Evolutionary conservation across 2,797 vertebrate genomes (phyloP), one percentile per base, ranked within the genome.

Genomic region (Carduelis carduelis): DNA sequence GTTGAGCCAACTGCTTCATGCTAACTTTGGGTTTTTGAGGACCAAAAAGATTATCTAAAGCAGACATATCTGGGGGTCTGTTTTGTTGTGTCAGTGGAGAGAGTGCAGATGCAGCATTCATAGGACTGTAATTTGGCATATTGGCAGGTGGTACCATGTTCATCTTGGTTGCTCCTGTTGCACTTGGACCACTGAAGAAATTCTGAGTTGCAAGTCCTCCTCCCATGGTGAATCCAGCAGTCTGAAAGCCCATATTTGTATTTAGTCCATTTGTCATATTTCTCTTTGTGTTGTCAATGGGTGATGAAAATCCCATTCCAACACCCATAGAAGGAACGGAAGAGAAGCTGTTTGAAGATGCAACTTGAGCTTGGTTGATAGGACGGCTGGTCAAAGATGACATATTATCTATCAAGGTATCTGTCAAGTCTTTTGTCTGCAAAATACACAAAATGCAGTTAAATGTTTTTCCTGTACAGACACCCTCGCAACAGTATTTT

Each of bases 341-440:
- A 68, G 98, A 95, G 95, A 99, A 99, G 92, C 97, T 99, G 97
- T 96, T 97, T 70, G 98, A 95, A 89, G 98, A 84, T 43, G 97
- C 75, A 56, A 98, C 96, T 76, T 99, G 98, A 63, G 98, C 80
- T 88, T 98, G 98, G 83, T 94, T 97, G 95, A 99, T 65, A 17
- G 99, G 98, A 78, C 99, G 92, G 96, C 88, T 98, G 95, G 98
- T 98, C 70, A 99, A 95, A 26, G 99, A 99, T 0, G 98, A 98
- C 98, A 99, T 99, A 93, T 97, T 99, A 97, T 98, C 99, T 97
- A 99, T 97, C 91, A 99, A 97, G 66, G 99, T 99, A 97, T 98
- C 99, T 82, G 99, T 99, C 97, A 99, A 98, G 96, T 99, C 99
- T 95, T 99, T 99, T 19, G 99, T 98, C 99, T 99, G 98, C 41